These are phyloP conservation scores for Tichodroma muraria DNA, from an alignment of 2,113 vertebrate genomes.

Conservation along the genomic window DNA sequence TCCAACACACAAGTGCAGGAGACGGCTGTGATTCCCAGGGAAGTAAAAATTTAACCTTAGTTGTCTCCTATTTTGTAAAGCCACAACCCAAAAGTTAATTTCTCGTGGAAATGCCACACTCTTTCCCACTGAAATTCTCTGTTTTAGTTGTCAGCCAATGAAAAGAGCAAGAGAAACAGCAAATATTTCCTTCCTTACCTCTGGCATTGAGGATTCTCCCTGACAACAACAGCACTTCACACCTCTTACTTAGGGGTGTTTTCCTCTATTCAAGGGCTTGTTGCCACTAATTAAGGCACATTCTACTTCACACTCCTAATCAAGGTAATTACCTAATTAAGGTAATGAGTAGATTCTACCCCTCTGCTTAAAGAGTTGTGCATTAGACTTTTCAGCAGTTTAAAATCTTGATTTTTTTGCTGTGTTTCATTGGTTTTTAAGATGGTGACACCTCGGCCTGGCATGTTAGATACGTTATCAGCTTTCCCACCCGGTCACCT, in stretches of 20 bases:
- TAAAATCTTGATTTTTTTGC: neutral
- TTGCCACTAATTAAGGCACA: neutral
- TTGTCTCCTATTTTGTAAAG: fast-evolving
- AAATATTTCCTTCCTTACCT: neutral
- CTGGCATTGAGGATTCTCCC: fast-evolving
- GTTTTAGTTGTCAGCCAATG: neutral
- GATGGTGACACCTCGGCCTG: too few species aligned
- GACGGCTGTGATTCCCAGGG: neutral
- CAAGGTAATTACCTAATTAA: too few species aligned
- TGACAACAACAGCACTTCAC: fast-evolving
- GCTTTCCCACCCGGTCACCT: neutral
- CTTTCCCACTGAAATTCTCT: neutral
- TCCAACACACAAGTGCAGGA: neutral
- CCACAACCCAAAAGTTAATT: neutral
- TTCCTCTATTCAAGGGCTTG: neutral
- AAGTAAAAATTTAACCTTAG: neutral
- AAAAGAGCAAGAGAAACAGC: neutral
- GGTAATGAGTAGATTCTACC: neutral
- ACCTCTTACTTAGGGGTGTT: fast-evolving
- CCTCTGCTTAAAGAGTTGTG: neutral
- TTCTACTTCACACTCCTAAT: neutral
- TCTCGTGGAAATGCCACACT: fast-evolving
- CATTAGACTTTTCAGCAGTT: neutral
- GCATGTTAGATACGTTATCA: too few species aligned
- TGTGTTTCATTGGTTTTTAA: neutral